Evolutionary conservation across 2,888 invertebrate species (phyloP).

Genomic region (Dasypolia templi): DNA sequence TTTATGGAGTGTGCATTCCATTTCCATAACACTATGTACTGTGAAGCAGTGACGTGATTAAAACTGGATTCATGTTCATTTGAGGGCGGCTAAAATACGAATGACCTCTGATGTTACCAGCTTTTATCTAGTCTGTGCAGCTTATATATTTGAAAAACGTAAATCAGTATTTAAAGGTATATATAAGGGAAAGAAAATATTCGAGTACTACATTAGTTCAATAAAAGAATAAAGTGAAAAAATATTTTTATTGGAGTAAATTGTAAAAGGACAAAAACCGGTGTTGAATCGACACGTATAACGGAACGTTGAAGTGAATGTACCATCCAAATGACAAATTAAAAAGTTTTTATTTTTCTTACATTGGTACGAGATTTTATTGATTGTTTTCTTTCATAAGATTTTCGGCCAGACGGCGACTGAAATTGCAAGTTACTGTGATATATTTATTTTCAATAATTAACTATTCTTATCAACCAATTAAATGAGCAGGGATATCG

Average conservation of each 20-base stretch:
- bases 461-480: slow-evolving; percentile 90
- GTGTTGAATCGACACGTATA: slow-evolving; percentile 74
- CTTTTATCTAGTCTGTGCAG: too few species aligned
- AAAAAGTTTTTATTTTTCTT: slow-evolving; percentile 91
- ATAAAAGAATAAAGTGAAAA: background rate
- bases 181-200: background rate
- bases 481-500: slow-evolving; percentile 91
- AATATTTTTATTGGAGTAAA: background rate
- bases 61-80: slow-evolving; percentile 32
- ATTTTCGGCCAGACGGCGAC: slow-evolving; percentile 91
- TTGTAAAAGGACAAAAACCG: slow-evolving; percentile 66
- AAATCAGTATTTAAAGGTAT: background rate
- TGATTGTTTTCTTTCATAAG: slow-evolving; percentile 91
- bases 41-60: background rate
- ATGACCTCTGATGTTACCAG: slow-evolving; percentile 28
- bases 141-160: background rate
- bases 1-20: too few species aligned
- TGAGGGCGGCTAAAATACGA: slow-evolving; percentile 29
- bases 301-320: slow-evolving; percentile 90
- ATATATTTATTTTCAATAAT: slow-evolving; percentile 90
- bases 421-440: slow-evolving; percentile 91
- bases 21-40: too few species aligned
- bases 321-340: slow-evolving; percentile 90
- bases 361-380: slow-evolving; percentile 91
- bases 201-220: background rate